phyloP scores from a whole-genome alignment of 2,113 vertebrate species.

The Proteles cristata region DNA sequence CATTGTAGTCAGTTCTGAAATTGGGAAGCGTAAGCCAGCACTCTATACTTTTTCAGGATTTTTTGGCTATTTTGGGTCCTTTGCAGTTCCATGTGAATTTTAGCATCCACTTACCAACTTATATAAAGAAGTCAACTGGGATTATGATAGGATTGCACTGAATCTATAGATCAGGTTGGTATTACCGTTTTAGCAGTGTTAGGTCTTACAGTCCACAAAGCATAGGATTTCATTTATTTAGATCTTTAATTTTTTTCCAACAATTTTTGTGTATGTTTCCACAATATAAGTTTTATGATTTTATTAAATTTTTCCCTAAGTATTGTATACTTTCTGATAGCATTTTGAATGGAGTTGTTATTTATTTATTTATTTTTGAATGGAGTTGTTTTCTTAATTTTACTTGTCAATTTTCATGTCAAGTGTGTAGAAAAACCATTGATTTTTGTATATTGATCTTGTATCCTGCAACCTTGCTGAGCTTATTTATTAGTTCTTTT shows the following conservation, averaged over 20 bases:
- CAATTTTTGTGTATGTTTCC: neutral
- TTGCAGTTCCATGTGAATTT: neutral
- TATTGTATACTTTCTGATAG: neutral
- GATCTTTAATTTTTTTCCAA: neutral
- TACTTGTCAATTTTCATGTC: neutral
- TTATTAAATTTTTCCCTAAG: neutral
- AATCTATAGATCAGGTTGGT: neutral
- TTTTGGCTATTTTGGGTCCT: neutral
- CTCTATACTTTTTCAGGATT: neutral
- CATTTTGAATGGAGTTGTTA: neutral
- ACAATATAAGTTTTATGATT: neutral
- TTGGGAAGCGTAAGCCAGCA: neutral
- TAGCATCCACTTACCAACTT: neutral
- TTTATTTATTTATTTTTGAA: neutral
- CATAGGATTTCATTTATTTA: neutral
- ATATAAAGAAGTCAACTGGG: neutral
- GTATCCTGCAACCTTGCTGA: neutral
- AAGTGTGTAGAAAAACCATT: neutral
- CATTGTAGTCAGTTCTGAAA: neutral
- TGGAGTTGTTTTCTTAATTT: neutral
- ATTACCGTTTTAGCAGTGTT: neutral
- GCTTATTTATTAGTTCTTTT: neutral
- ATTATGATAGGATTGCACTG: neutral
- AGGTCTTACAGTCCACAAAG: neutral
- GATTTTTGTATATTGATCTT: neutral